A percentile compares a stretch with the other conserved stretches of the same genome.
These are phyloP conservation scores for Spea multiplicata DNA, from an alignment of 2,113 vertebrate species.

Conservation along the genomic window DNA sequence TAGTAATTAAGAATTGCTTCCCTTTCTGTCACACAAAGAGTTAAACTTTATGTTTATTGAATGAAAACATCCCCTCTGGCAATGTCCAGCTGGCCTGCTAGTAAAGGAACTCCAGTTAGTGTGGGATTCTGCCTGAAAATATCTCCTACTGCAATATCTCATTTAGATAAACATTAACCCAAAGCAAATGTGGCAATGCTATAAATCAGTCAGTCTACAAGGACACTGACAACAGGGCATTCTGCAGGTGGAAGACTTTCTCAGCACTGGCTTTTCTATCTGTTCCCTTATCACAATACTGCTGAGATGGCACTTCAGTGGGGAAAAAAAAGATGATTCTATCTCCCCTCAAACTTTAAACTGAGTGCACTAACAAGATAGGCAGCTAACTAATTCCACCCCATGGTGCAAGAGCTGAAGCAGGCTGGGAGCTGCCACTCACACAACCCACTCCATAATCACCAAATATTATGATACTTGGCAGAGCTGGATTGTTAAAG, in stretches of 20 bases:
- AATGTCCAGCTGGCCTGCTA: background rate
- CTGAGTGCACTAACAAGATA: background rate
- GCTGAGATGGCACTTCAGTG: slow-evolving; percentile 29
- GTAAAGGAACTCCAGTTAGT: slow-evolving; percentile 26
- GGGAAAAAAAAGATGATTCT: background rate
- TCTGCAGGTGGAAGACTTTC: slow-evolving; percentile 60
- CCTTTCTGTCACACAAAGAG: too few species aligned
- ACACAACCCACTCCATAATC: too few species aligned
- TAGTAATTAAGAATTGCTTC: too few species aligned
- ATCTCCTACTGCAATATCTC: slow-evolving; percentile 54
- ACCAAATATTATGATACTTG: too few species aligned
- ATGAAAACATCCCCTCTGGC: too few species aligned
- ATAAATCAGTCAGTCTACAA: slow-evolving; percentile 82
- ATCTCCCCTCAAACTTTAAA: background rate
- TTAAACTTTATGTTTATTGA: too few species aligned
- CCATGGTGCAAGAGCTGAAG: too few species aligned
- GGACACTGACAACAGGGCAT: slow-evolving; percentile 74
- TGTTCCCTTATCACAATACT: slow-evolving; percentile 23
- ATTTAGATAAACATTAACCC: slow-evolving; percentile 84
- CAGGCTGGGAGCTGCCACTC: too few species aligned
- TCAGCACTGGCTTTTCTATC: slow-evolving; percentile 56
- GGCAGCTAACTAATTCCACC: background rate
- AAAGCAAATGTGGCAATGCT: slow-evolving; percentile 68
- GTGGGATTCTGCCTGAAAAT: slow-evolving; percentile 50
- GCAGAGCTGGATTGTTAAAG: too few species aligned